phyloP scores from a whole-genome alignment of 2,797 vertebrate genomes.

The Bovichtus diacanthus region DNA sequence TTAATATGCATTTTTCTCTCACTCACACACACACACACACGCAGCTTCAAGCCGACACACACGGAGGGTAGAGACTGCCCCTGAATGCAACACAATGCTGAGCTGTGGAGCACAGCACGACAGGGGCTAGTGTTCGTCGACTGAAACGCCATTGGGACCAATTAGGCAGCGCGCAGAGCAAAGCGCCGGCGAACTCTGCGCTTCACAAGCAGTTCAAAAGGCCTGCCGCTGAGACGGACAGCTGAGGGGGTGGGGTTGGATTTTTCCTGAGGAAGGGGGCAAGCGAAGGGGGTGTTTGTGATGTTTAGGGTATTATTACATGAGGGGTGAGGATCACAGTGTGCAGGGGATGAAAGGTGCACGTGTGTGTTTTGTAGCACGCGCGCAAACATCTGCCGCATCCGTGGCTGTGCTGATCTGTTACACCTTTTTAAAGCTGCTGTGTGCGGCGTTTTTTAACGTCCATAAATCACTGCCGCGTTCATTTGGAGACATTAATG shows the following conservation, averaged over 20 bases:
- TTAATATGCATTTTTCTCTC: conserved; percentile 5
- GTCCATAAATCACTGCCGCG: conserved; percentile 47
- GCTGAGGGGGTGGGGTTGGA: conserved; percentile 61
- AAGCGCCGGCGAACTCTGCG: conserved; percentile 48
- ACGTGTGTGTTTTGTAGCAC: conserved; percentile 12
- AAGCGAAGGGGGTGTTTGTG: conserved; percentile 48
- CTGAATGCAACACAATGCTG: conserved; percentile 45
- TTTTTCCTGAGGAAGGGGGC: conserved; percentile 42
- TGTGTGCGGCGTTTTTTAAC: conserved; percentile 35
- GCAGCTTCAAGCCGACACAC: conserved; percentile 19
- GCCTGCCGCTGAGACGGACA: conserved; percentile 62
- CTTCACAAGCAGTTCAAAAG: conserved; percentile 74
- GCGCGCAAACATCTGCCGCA: conserved; percentile 44
- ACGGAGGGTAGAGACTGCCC: conserved; percentile 42
- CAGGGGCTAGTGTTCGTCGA: conserved; percentile 55
- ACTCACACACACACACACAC: conserved; percentile 35
- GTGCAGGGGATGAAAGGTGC: conserved; percentile 41
- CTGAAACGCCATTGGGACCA: conserved; percentile 78
- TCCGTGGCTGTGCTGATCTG: conserved; percentile 38
- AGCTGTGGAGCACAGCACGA: conserved; percentile 60
- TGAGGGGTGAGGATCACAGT: conserved; percentile 55
- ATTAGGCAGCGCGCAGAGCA: conserved; percentile 70
- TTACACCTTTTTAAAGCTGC: conserved; percentile 27
- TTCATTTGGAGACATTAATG: conserved; percentile 44
- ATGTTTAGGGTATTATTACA: conserved; percentile 56